These are phyloP conservation scores for Altica lythri DNA, from an alignment of 2,888 invertebrate species.

Conservation along the genomic window DNA sequence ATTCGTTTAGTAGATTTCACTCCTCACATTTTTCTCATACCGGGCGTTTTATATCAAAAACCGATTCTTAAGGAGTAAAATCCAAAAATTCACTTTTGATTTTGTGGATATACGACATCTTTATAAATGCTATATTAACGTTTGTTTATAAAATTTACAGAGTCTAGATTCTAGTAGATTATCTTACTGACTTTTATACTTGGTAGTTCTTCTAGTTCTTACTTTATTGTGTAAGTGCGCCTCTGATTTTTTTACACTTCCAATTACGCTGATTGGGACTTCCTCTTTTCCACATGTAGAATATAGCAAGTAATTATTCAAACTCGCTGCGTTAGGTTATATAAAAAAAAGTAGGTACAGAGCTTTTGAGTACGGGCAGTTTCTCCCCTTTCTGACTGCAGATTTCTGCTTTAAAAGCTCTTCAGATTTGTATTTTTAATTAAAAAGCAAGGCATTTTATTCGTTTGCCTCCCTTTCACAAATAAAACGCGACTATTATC, in stretches of 20 bases:
- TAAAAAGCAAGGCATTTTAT: constrained; percentile 30
- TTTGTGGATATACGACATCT: too few species aligned
- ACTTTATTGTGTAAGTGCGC: too few species aligned
- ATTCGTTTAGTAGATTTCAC: too few species aligned
- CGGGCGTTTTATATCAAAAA: too few species aligned
- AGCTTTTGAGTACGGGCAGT: constrained; percentile 31
- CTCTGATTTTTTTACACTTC: constrained; percentile 35
- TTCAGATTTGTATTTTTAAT: constrained; percentile 40
- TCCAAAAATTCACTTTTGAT: too few species aligned
- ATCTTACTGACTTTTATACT: too few species aligned
- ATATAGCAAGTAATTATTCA: constrained; percentile 38
- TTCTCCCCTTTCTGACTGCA: constrained; percentile 32
- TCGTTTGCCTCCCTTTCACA: not conserved
- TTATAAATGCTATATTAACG: too few species aligned
- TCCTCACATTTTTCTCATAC: too few species aligned
- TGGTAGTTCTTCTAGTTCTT: too few species aligned
- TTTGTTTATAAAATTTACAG: too few species aligned
- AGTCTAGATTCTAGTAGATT: too few species aligned
- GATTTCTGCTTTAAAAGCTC: constrained; percentile 31
- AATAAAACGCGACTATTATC: not conserved
- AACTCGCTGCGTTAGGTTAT: constrained; percentile 23
- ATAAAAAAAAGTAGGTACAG: constrained; percentile 32
- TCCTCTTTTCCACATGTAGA: constrained; percentile 35
- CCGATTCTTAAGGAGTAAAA: too few species aligned
- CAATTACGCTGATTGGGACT: constrained; percentile 49